phyloP scores from a whole-genome alignment of 2,113 vertebrate genomes.

The Pteruthius melanotis region DNA sequence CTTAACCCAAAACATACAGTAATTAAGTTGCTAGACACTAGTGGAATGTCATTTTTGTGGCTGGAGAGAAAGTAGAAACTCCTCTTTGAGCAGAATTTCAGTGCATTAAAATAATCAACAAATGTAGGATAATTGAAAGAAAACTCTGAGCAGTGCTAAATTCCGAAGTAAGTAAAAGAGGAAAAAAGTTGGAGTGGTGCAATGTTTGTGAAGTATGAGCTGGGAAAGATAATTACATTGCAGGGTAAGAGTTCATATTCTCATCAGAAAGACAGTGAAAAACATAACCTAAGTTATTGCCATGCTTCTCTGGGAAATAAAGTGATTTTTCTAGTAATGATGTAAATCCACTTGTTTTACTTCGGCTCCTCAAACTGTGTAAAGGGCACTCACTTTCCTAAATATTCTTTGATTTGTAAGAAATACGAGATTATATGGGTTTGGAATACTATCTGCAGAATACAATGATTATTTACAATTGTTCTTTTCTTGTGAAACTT shows the following conservation, averaged over 20 bases:
- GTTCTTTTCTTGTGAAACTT: not conserved
- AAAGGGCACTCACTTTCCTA: not conserved
- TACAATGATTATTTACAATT: not conserved
- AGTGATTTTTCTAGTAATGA: not conserved
- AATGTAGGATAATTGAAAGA: not conserved
- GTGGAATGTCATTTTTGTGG: not conserved
- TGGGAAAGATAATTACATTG: not conserved
- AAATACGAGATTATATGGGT: not conserved
- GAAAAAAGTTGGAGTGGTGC: not conserved
- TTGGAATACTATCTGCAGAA: not conserved
- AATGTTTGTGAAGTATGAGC: not conserved
- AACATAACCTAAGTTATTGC: not conserved
- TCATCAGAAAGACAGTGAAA: not conserved
- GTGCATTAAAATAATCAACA: not conserved
- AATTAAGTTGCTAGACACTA: not conserved
- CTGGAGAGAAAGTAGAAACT: not conserved
- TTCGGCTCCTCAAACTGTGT: not conserved
- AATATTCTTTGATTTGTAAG: not conserved
- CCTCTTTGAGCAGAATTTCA: not conserved
- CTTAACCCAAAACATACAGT: not conserved
- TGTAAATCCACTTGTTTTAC: not conserved
- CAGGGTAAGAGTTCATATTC: not conserved
- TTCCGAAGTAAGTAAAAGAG: not conserved
- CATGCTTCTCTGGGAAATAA: not conserved
- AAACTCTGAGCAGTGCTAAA: not conserved